Percentiles rank a stretch among this genome's conserved stretches.
Conservation (phyloP, 2,113 vertebrate genomes). For the Dasypus novemcinctus region DNA sequence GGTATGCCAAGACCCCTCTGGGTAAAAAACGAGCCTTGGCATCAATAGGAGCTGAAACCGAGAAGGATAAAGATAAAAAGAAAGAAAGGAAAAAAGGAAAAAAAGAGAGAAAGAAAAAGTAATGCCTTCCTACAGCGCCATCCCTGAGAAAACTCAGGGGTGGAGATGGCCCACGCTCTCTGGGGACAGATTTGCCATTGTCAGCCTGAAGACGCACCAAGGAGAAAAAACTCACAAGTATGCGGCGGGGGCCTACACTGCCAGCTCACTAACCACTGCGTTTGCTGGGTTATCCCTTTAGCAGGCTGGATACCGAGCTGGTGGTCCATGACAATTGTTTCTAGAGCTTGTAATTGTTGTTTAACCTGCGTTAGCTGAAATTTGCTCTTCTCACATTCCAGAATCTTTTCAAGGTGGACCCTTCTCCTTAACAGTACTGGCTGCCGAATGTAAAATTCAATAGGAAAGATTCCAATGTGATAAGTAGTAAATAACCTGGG, state of each 20-base stretch:
- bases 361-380: not conserved
- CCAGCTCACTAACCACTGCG: fast-evolving
- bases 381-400: not conserved
- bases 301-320: not conserved
- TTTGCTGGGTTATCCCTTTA: fast-evolving
- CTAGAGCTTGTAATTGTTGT: not conserved
- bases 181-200: not conserved
- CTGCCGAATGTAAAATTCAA: not conserved
- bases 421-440: not conserved
- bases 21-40: conserved; percentile 80
- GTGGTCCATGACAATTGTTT: fast-evolving
- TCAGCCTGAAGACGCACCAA: not conserved
- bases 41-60: not conserved
- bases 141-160: not conserved
- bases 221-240: not conserved
- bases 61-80: conserved; percentile 62
- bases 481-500: no score
- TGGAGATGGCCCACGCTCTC: not conserved
- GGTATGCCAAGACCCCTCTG: conserved; percentile 89
- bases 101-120: conserved; percentile 68
- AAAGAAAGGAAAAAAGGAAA: conserved; percentile 47
- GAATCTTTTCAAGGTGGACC: not conserved
- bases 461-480: not conserved
- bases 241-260: fast-evolving
- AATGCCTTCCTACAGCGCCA: not conserved